Percentiles rank a stretch among this genome's conserved stretches.
Conservation (phyloP, 2,888 invertebrate genomes). For the Hyles lineata region DNA sequence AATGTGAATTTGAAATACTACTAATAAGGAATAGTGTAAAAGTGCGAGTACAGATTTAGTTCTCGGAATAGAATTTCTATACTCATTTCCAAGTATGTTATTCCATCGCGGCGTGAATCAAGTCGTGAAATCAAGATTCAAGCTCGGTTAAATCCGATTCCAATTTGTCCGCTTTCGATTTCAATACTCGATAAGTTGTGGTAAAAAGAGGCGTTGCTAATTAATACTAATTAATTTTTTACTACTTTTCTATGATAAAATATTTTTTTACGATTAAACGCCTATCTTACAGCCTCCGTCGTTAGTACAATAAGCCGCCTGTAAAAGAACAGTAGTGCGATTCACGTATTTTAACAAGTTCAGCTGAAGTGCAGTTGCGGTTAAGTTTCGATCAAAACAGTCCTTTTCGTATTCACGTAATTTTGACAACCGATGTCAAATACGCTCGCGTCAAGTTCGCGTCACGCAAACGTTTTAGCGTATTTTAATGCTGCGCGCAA, state of each 20-base stretch:
- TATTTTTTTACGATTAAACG: neutral
- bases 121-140: constrained; percentile 6
- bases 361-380: too few species aligned
- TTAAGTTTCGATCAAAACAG: too few species aligned
- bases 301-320: too few species aligned
- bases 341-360: too few species aligned
- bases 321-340: too few species aligned
- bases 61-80: neutral
- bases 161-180: constrained; percentile 6
- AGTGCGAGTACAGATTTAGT: neutral
- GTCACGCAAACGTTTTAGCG: too few species aligned
- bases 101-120: neutral
- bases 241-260: neutral
- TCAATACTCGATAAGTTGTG: neutral
- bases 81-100: neutral
- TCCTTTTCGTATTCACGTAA: too few species aligned
- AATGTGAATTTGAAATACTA: too few species aligned
- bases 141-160: neutral
- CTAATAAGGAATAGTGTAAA: neutral
- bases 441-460: too few species aligned
- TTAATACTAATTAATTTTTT: neutral
- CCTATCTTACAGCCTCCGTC: too few species aligned
- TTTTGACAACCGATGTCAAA: too few species aligned
- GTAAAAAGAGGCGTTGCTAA: neutral
- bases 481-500: too few species aligned